Evolutionary conservation across 1,140 invertebrate genomes (phyloP).

Genomic region (Ceratitis capitata): DNA sequence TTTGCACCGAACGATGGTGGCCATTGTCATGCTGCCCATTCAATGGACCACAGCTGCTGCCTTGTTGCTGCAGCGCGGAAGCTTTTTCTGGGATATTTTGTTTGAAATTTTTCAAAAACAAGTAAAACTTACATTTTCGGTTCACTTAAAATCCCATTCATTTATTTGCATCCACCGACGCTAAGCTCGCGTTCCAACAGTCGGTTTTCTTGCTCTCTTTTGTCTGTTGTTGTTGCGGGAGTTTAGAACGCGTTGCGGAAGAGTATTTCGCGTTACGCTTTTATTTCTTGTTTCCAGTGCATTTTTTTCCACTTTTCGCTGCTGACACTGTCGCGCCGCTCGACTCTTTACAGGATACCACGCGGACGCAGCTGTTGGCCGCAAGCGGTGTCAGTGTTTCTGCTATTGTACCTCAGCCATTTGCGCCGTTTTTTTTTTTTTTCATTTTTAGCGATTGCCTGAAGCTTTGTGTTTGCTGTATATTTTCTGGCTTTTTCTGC

Average conservation of each 20-base stretch:
- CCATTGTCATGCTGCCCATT: background rate
- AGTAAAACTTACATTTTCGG: slow-evolving; percentile 3
- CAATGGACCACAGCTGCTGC: background rate
- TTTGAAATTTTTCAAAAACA: no score
- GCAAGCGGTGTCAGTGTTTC: background rate
- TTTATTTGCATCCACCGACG: background rate
- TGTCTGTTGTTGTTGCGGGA: background rate
- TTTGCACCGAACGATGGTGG: background rate
- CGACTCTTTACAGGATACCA: background rate
- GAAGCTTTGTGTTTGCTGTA: background rate
- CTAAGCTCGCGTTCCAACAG: background rate
- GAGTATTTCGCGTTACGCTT: background rate
- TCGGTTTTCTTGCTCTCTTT: background rate
- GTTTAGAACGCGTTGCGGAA: background rate
- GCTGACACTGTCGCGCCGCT: background rate
- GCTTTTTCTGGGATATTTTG: no score
- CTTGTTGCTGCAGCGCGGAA: no score
- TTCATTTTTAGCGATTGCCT: background rate
- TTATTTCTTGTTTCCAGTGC: background rate
- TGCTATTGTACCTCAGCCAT: background rate
- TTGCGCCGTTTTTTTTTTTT: no score
- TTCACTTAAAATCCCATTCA: slow-evolving; percentile 19
- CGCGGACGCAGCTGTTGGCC: background rate
- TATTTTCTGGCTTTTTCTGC: background rate
- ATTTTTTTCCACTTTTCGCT: background rate